phyloP scores from a whole-genome alignment of 2,113 vertebrate genomes.

The Pontoporia blainvillei region DNA sequence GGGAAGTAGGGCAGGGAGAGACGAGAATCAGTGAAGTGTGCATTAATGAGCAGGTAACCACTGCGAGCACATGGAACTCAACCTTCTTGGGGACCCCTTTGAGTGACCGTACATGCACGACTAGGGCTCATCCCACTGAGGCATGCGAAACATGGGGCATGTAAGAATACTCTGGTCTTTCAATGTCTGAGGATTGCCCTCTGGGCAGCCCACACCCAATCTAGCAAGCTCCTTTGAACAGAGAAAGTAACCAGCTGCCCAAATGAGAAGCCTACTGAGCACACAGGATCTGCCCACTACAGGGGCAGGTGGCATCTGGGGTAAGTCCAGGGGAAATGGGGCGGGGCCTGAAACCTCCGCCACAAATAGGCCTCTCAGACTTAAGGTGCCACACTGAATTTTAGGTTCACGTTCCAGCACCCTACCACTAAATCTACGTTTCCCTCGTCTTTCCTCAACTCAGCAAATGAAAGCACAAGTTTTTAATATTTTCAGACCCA shows the following conservation, averaged over 20 bases:
- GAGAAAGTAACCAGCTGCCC: neutral
- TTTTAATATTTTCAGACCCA: neutral
- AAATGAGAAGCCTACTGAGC: neutral
- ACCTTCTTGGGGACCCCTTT: neutral
- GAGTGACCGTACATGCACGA: too few species aligned
- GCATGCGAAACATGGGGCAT: neutral
- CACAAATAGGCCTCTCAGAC: neutral
- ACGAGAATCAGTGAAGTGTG: neutral
- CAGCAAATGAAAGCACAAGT: neutral
- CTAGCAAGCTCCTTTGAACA: neutral
- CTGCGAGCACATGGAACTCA: neutral
- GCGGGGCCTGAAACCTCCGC: neutral
- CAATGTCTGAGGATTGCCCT: neutral
- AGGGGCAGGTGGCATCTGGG: neutral
- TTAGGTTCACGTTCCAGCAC: neutral
- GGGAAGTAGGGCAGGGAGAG: neutral
- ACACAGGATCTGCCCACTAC: neutral
- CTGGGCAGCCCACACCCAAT: neutral
- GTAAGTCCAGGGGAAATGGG: fast-evolving
- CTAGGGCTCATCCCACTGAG: neutral
- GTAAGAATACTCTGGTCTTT: neutral
- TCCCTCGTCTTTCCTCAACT: neutral
- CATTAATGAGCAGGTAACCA: neutral
- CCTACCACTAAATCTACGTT: neutral
- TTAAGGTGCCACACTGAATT: neutral